Base-by-base conservation (phyloP, 2,113 vertebrate genomes). In the Phylloscopus trochilus region DNA sequence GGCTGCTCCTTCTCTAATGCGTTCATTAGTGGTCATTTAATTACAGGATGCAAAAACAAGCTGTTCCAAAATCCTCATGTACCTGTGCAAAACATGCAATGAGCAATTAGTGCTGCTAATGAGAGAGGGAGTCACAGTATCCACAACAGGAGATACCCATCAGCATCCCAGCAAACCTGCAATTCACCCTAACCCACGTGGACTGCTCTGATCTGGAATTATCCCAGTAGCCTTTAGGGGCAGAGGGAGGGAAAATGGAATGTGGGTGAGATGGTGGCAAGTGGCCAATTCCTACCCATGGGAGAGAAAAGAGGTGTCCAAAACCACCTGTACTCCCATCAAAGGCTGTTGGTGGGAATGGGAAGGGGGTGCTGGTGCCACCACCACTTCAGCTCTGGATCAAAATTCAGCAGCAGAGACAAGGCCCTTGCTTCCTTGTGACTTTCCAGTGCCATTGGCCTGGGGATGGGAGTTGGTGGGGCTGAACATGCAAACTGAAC, bases 401-500 rank as follows among this genome's bases (percentile, higher is more conserved):
- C 4, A 30, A 55, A 63, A 68, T 23, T 26, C 33, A 63, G 44
- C 33, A 16, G 35, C 11, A 37, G 2, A 3, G 52, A 58, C 39
- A 83, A 80, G 11, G 17, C 39, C 13, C 5, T 53, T 55, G 18
- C 30, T 84, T 81, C 56, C 58, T 21, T 6, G 52, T 1, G 5
- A 8, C 74, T 60, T n/a, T 55, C 35, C 30, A 9, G 49, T 11
- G 35, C 70, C 5, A 3, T 58, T 41, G 56, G 51, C 66, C 44
- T 13, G 59, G 39, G 83, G 58, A 27, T 43, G 66, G 66, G 86
- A 63, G 51, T n/a, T 60, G 21, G 15, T 19, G 41, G 43, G 60
- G 52, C 56, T n/a, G n/a, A 70, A 44, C 47, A 20, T 18, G 53
- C 11, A 59, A 84, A 66, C 22, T 0, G 0, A 62, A 43, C 1